phyloP scores from a whole-genome alignment of 2,113 vertebrate genomes.

The Oncorhynchus mykiss region DNA sequence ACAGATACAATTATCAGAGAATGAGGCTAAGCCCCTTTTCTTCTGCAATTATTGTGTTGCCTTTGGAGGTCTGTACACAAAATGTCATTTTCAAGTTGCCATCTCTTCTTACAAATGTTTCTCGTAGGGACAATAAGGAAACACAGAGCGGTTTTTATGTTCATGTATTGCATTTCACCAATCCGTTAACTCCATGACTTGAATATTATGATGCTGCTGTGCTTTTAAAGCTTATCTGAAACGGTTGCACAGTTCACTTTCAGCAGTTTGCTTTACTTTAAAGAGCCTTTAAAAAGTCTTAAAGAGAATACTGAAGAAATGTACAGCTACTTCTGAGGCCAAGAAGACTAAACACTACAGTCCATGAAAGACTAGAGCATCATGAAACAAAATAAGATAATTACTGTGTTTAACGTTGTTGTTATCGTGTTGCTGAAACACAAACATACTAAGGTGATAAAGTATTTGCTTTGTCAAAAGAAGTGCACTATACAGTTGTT shows the following conservation, averaged over 20 bases:
- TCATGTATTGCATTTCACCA: slow-evolving; percentile 46
- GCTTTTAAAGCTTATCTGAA: slow-evolving; percentile 58
- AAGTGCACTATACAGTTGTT: not conserved
- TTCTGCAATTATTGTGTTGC: slow-evolving; percentile 37
- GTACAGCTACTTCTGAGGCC: too few relatives aligned
- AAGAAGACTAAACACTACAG: not conserved
- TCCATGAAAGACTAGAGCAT: slow-evolving; percentile 5
- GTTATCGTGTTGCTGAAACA: not conserved
- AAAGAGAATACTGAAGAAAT: not conserved
- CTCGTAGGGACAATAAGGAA: slow-evolving; percentile 43
- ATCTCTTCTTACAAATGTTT: slow-evolving; percentile 33
- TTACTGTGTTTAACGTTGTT: not conserved
- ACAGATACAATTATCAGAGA: slow-evolving; percentile 49
- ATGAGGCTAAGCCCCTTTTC: slow-evolving; percentile 42
- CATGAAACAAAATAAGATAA: slow-evolving; percentile 9
- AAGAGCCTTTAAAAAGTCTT: slow-evolving; percentile 40
- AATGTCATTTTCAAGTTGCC: slow-evolving; percentile 9
- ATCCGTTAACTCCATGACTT: slow-evolving; percentile 51
- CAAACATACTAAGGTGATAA: not conserved
- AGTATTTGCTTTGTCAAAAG: not conserved
- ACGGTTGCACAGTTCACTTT: slow-evolving; percentile 49
- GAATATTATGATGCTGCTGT: slow-evolving; percentile 49
- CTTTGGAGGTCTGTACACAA: slow-evolving; percentile 43
- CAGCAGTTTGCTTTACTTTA: slow-evolving; percentile 40
- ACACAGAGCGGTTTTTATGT: slow-evolving; percentile 18